These are phyloP conservation scores for Salpingus planirostris DNA, from an alignment of 2,888 invertebrate genomes.

Conservation along the genomic window DNA sequence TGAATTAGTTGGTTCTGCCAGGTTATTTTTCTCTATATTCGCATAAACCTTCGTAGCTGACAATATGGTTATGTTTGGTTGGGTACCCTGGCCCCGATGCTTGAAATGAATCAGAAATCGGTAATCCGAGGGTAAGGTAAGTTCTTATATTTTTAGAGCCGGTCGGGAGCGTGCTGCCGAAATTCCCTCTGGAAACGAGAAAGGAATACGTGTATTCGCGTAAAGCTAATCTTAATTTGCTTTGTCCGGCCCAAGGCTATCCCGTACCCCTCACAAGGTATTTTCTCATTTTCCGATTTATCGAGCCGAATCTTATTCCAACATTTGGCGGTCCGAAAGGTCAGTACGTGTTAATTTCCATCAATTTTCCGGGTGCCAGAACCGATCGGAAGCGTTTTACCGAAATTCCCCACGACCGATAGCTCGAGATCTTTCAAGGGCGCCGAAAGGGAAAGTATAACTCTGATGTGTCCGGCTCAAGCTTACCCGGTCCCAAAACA, in stretches of 20 bases:
- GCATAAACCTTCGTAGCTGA: no score
- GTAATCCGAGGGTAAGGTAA: conserved; percentile 27
- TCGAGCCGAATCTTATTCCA: conserved; percentile 10
- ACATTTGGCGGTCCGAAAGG: conserved; percentile 9
- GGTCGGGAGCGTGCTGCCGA: conserved; percentile 50
- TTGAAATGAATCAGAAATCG: no score
- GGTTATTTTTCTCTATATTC: no score
- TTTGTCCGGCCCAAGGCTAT: conserved; percentile 60
- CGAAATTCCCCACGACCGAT: conserved; percentile 48
- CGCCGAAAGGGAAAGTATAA: no score
- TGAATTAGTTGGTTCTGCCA: no score
- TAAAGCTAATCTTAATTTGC: conserved; percentile 45
- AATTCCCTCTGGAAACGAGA: conserved; percentile 64
- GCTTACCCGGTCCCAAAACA: conserved; percentile 56
- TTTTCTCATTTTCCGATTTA: conserved; percentile 9
- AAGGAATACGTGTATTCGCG: conserved; percentile 47
- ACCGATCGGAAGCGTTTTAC: conserved; percentile 52
- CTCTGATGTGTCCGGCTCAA: conserved; percentile 56
- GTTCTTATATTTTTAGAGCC: conserved; percentile 38
- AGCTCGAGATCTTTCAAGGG: conserved; percentile 53
- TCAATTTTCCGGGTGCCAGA: conserved; percentile 33
- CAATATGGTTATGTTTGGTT: no score
- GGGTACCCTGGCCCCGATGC: conserved; percentile 39
- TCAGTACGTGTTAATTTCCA: conserved; percentile 4
- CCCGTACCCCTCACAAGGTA: conserved; percentile 53